Percentiles rank a stretch among this genome's conserved stretches.
phyloP scores from a whole-genome alignment of 2,113 vertebrate genomes.

The Tachysurus fulvidraco region DNA sequence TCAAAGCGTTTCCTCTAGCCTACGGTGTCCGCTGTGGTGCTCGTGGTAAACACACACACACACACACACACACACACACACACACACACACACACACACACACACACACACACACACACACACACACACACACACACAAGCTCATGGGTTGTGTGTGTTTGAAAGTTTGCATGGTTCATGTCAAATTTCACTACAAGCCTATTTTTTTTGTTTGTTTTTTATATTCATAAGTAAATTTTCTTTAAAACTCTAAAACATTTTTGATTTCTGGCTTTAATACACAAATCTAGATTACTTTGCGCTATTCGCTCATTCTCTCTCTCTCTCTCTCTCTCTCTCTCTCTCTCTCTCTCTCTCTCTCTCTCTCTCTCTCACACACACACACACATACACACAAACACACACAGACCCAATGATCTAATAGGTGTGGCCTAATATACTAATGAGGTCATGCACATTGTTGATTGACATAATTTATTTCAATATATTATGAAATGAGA shows the following conservation, averaged over 20 bases:
- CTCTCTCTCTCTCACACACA: too few species aligned
- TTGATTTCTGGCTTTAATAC: too few species aligned
- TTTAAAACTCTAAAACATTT: too few species aligned
- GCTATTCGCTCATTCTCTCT: too few species aligned
- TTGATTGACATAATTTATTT: not conserved
- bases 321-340: too few species aligned
- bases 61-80: slow-evolving; percentile 12
- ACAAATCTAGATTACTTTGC: too few species aligned
- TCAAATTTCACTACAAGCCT: too few species aligned
- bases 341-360: too few species aligned
- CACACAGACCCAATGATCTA: not conserved
- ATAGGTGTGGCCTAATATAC: not conserved
- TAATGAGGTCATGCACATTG: not conserved
- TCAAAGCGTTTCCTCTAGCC: slow-evolving; percentile 3
- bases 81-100: not conserved
- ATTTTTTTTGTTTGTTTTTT: too few species aligned
- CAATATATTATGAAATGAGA: not conserved
- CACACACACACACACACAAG: not conserved
- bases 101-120: slow-evolving; percentile 13
- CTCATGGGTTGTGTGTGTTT: not conserved
- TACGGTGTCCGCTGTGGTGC: not conserved
- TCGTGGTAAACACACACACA: not conserved
- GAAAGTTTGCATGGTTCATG: not conserved
- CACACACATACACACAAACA: too few species aligned
- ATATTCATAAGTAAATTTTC: too few species aligned